Evolutionary conservation across 2,888 invertebrate genomes (phyloP), one percentile per base, ranked within the genome.

Genomic region (Leuctra nigra): DNA sequence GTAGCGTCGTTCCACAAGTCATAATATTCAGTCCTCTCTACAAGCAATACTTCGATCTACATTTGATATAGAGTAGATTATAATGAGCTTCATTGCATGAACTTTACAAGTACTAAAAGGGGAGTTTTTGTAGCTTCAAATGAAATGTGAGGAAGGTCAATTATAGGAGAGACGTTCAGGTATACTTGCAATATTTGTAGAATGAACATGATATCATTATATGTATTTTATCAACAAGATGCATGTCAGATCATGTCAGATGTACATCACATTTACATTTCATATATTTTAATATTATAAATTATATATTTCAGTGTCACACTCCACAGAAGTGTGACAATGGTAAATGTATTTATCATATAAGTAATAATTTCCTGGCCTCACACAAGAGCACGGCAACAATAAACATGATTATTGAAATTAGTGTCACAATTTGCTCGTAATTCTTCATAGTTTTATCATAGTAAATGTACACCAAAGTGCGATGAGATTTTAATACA

Each of bases 1-100:
- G 77, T 78, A 7, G 77, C 53, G n/a, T 35, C 55, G n/a, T 58
- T 53, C 55, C 24, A n/a, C n/a, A n/a, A n/a, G n/a, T n/a, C n/a
- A n/a, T n/a, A n/a, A n/a, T n/a, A n/a, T n/a, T n/a, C n/a, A n/a
- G n/a, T n/a, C n/a, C n/a, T n/a, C n/a, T n/a, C n/a, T n/a, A n/a
- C n/a, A n/a, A n/a, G n/a, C n/a, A n/a, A n/a, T n/a, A n/a, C n/a
- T n/a, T n/a, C n/a, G n/a, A n/a, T n/a, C n/a, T n/a, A n/a, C n/a
- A n/a, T n/a, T n/a, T n/a, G n/a, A n/a, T n/a, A n/a, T n/a, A n/a
- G n/a, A n/a, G n/a, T n/a, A n/a, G n/a, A n/a, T n/a, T n/a, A n/a
- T n/a, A n/a, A n/a, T n/a, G n/a, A n/a, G n/a, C n/a, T n/a, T n/a
- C n/a, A n/a, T n/a, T n/a, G n/a, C n/a, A n/a, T n/a, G n/a, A n/a